Evolutionary conservation across 1,140 invertebrate genomes (phyloP), one percentile per base, ranked within the genome.

Genomic region (Episyrphus balteatus): DNA sequence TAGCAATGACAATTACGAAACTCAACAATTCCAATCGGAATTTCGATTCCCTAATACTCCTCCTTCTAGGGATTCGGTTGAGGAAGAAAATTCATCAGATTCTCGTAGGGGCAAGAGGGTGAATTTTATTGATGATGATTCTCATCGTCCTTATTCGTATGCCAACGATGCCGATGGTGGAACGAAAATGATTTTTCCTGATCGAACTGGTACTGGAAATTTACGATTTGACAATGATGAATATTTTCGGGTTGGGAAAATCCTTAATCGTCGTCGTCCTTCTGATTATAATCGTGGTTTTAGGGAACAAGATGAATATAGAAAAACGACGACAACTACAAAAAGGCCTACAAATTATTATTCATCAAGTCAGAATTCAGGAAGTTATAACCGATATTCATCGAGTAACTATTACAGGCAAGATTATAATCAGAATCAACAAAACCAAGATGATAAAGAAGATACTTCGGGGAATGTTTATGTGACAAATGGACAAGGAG

Each of bases 121-220:
- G n/a, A 38, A 40, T 21, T 47, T 47, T 40, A 13, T 15, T 13
- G 45, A 13, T 40, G 15, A 26, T 13, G 5, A 30, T 39, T 14
- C 3, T 26, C 21, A 26, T 26, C 21, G 8, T 26, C 21, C 21
- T 26, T 3, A 26, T 26, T 26, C 21, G 21, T 26, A 26, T 26
- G 3, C 21, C 7, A n/a, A 17, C 32, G 43, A 32, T 10, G 21
- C 21, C 6, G 26, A 38, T 13, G 13, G 45, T 48, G 56, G 51
- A 30, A 45, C 49, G 21, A 53, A 53, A 48, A 60, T 64, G 54
- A 64, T 71, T 47, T 71, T 70, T 50, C 69, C 69, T 11, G 64
- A 64, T 47, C 55, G 69, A 37, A 70, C 69, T 18, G 69, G 69
- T 50, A 70, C 68, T 10, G 69, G 68, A 30, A 66, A 69, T 47